Evolutionary conservation across 2,888 invertebrate species (phyloP), one percentile per base, ranked within the genome.

Genomic region (Rhagophthalmus giganteus): DNA sequence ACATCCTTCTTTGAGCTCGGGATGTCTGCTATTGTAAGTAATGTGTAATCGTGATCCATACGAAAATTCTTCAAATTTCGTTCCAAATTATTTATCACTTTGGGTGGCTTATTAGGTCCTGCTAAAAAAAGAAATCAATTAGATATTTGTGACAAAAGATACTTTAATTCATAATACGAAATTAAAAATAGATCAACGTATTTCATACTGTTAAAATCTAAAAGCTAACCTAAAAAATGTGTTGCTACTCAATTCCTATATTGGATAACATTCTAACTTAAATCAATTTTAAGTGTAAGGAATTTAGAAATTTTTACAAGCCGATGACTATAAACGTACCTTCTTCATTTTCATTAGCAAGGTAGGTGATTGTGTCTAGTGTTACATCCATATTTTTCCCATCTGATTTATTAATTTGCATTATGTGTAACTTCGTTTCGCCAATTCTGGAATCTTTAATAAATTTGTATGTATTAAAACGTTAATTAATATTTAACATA

Each of bases 11-110:
- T 69, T 34, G 45, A 68, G 4, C 59, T 68, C 54, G 72, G 71
- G 64, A 81, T 82, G 62, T 81, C 81, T 16, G 86, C 84, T 46
- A 86, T 85, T 20, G 81, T 84, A 25, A 83, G 79, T 32, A 84
- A 81, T 31, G 90, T 90, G 61, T 90, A 90, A 67, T 90, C 90
- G 67, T 91, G 90, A 71, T 90, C 90, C 76, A 90, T 83, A 65
- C 83, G 82, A 61, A 87, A 82, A 63, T 83, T 78, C 48, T 83
- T 76, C 30, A 75, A 62, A 58, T 74, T 72, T 39, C 70, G 63
- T 24, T 68, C 65, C 13, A 75, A 60, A 60, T 77, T 74, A 56
- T 79, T 79, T 66, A 80, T 77, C 14, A 79, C 78, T 63, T 79
- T 78, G 74, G 70, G 41, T 71, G 16, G 12, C 7, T 27, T 16